Conservation (phyloP, 2,113 vertebrate species). For the Chinchilla lanigera region DNA sequence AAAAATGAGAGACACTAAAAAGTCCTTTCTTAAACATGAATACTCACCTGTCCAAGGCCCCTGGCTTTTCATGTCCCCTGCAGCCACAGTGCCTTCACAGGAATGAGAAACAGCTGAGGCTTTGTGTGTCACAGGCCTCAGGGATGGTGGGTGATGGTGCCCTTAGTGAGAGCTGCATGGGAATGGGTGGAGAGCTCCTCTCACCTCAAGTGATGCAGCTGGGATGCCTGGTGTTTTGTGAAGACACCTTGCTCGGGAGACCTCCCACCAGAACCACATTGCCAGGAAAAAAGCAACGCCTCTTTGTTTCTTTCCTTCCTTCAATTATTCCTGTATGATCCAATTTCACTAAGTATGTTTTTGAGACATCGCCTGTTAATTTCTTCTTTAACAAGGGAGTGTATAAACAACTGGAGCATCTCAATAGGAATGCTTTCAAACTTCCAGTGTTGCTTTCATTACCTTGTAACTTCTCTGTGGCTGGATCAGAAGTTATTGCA, state of each 20-base stretch:
- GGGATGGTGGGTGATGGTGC: not conserved
- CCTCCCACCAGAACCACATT: not conserved
- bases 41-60: not conserved
- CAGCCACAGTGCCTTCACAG: not conserved
- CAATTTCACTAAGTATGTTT: not conserved
- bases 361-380: not conserved
- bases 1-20: not conserved
- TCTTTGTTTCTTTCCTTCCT: not conserved
- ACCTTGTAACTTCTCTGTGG: not conserved
- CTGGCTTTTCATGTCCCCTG: not conserved
- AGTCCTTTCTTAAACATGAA: not conserved
- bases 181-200: not conserved
- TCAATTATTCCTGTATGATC: not conserved
- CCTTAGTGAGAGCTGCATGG: not conserved
- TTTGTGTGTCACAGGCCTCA: not conserved
- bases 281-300: not conserved
- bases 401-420: not conserved
- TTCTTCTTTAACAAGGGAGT: not conserved
- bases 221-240: not conserved
- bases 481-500: not conserved
- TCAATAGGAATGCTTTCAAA: not conserved
- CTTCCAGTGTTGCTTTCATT: not conserved
- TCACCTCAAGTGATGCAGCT: not conserved
- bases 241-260: not conserved
- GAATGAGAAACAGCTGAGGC: not conserved